Base-by-base conservation (phyloP, 1,140 invertebrate genomes). In the Rhizoglyphus robini region DNA sequence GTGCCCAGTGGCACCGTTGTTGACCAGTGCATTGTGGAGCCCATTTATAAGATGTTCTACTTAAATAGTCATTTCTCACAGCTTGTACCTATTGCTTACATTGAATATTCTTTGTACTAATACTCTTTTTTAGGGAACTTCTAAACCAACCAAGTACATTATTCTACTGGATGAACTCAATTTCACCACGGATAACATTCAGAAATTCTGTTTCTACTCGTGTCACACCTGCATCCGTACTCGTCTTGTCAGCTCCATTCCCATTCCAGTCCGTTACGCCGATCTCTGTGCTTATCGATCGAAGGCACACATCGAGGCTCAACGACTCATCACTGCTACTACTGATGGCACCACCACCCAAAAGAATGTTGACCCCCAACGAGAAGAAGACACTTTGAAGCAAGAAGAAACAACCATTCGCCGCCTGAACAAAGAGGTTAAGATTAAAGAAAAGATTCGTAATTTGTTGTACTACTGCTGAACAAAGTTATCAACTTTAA, bases 231-330 rank as follows among this genome's bases (percentile, higher is more conserved):
- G 69, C 46, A 65, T 66, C 1, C 41, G 72, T 8, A 64, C 25
- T 47, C 54, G 65, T 23, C 23, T 58, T 25, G 58, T 47, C 51
- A 67, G 67, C 20, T 63, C 70, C 18, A 93, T 94, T 79, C 91
- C 91, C 1, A 86, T 90, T 1, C 90, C 91, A 2, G 69, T 73
- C 11, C 61, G 63, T 47, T 74, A 74, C 57, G 71, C 73, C 5
- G 72, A 74, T 68, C 65, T 72, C n/a, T 73, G 72, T 48, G 73
- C 73, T 0, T 70, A 59, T 34, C 63, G 70, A 1, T 65, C 70
- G 11, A 69, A 77, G 30, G 54, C 25, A 11, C 65, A 65, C 29
- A 5, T 66, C 1, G 38, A 65, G 15, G 65, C 61, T 23, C 32
- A n/a, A n/a, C n/a, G n/a, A n/a, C n/a, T n/a, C n/a, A n/a, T n/a